Evolutionary conservation across 2,888 invertebrate species (phyloP).

Genomic region (Mellilla xanthometata): DNA sequence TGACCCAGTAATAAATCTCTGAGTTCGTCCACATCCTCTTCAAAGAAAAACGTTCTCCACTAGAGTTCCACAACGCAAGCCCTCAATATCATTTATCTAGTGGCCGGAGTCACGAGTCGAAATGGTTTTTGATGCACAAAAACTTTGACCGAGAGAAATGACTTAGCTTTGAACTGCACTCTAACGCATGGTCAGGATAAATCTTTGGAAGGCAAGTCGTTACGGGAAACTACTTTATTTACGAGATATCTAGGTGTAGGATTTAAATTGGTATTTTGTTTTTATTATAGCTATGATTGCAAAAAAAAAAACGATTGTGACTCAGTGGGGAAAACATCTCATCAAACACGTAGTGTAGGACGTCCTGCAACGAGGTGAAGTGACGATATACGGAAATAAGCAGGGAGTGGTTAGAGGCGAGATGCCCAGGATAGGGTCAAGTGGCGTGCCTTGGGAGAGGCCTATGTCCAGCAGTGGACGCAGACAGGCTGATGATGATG

Average conservation of each 20-base stretch:
- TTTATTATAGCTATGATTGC: too few species aligned
- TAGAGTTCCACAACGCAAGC: conserved; percentile 11
- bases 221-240: not conserved
- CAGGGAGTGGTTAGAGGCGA: too few species aligned
- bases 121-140: conserved; percentile 28
- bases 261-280: conserved; percentile 1
- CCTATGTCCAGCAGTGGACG: too few species aligned
- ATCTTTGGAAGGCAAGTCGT: conserved; percentile 8
- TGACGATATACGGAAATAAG: too few species aligned
- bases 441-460: too few species aligned
- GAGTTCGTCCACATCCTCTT: not conserved
- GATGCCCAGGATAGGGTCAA: too few species aligned
- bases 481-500: too few species aligned
- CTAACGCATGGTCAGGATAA: conserved; percentile 3
- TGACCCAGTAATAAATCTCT: not conserved
- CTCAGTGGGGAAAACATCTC: too few species aligned
- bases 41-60: conserved; percentile 12
- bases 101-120: conserved; percentile 11
- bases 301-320: too few species aligned
- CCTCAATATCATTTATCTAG: conserved; percentile 27
- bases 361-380: too few species aligned
- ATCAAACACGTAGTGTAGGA: too few species aligned
- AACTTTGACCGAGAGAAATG: conserved; percentile 25
- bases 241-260: not conserved
- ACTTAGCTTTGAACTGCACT: conserved; percentile 27